Conservation (phyloP, 2,888 invertebrate genomes). For the Uropetala carovei region DNA sequence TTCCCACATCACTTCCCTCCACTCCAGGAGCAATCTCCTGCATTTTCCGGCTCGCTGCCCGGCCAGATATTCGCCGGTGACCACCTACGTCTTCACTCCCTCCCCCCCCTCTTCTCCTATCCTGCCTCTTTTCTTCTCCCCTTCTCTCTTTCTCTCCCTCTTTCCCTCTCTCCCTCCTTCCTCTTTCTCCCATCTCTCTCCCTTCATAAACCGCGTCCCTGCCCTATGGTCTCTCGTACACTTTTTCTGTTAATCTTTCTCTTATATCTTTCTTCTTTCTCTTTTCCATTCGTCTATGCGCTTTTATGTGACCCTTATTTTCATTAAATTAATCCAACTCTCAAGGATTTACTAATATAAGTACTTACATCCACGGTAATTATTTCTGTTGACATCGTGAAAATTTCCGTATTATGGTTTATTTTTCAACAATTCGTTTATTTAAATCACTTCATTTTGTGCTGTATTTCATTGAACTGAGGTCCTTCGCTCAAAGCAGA, state of each 20-base stretch:
- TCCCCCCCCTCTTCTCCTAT: neutral
- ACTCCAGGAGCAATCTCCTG: constrained; percentile 56
- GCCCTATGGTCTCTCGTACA: neutral
- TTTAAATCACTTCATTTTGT: no score
- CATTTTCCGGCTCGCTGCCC: constrained; percentile 59
- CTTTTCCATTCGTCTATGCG: neutral
- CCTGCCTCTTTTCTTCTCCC: neutral
- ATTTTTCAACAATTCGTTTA: no score
- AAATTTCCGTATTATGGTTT: no score
- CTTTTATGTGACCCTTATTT: no score
- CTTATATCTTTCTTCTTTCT: neutral
- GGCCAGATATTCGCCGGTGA: constrained; percentile 50
- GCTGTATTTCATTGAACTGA: no score
- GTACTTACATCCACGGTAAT: no score
- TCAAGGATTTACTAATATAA: no score
- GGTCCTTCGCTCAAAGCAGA: no score
- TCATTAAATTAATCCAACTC: no score
- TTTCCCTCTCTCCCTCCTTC: neutral
- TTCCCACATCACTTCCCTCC: neutral
- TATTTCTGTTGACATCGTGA: no score
- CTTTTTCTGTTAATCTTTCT: neutral
- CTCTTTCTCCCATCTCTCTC: neutral
- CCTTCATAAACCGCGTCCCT: no score
- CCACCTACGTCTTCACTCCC: constrained; percentile 32
- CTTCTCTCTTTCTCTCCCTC: neutral